Conservation (phyloP, 1,140 invertebrate species). For the Anastrepha obliqua region DNA sequence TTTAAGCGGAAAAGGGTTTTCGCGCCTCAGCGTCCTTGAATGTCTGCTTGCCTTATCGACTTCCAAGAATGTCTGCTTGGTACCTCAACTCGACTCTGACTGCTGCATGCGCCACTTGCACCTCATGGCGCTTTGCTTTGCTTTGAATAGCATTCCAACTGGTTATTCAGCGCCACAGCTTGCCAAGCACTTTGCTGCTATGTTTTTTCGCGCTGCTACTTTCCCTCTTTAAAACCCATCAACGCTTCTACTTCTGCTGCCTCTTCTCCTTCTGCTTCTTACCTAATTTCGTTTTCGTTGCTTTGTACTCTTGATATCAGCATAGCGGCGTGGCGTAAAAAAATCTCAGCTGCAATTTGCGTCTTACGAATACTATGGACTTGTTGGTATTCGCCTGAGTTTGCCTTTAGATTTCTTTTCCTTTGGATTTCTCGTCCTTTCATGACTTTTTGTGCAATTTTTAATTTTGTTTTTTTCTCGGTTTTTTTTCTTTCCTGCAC, state of each 20-base stretch:
- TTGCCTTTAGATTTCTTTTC: background rate
- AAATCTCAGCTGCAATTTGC: background rate
- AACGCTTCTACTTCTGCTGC: background rate
- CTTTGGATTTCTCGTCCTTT: background rate
- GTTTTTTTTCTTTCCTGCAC: background rate
- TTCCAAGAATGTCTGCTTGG: background rate
- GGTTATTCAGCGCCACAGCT: background rate
- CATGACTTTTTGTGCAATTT: background rate
- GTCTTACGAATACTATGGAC: background rate
- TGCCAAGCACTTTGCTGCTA: slow-evolving; percentile 6
- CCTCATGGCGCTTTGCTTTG: background rate
- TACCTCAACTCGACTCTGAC: background rate
- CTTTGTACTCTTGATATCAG: slow-evolving; percentile 31
- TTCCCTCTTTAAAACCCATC: no score
- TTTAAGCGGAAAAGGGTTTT: background rate
- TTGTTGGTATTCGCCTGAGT: background rate
- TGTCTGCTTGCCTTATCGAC: background rate
- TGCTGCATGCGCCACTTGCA: background rate
- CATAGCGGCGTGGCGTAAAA: background rate
- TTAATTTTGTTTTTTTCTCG: slow-evolving; percentile 13
- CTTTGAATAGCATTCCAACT: background rate
- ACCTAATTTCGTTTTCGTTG: slow-evolving; percentile 31
- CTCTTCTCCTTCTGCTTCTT: background rate
- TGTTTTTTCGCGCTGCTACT: background rate
- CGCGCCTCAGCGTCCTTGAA: background rate